phyloP scores from a whole-genome alignment of 1,140 invertebrate species.

The Drosophila leontia region DNA sequence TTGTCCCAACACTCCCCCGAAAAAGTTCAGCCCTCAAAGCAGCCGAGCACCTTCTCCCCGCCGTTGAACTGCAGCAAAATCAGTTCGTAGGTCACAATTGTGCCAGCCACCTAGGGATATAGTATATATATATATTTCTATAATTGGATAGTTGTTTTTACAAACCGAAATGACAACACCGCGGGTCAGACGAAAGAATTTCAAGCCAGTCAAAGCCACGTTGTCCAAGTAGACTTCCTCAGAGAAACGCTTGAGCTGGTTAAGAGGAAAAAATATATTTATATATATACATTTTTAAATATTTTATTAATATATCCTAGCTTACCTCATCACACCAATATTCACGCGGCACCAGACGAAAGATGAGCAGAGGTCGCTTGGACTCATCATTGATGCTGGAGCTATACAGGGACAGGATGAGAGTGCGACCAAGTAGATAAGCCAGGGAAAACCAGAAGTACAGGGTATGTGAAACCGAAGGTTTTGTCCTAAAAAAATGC shows the following conservation, averaged over 20 bases:
- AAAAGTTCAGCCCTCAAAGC: conserved; percentile 51
- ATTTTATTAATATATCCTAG: not conserved
- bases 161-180: conserved; percentile 88
- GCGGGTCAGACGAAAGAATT: conserved; percentile 88
- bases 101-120: conserved; percentile 88
- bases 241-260: conserved; percentile 87
- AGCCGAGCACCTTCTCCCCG: conserved; percentile 63
- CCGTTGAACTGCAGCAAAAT: conserved; percentile 88
- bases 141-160: conserved; percentile 3
- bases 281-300: not conserved
- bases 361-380: conserved; percentile 85
- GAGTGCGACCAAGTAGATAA: conserved; percentile 87
- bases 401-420: conserved; percentile 87
- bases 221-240: conserved; percentile 87
- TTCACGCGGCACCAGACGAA: conserved; percentile 87
- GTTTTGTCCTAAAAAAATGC: conserved; percentile 60
- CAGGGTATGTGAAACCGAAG: conserved; percentile 62
- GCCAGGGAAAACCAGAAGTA: conserved; percentile 89
- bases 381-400: conserved; percentile 88
- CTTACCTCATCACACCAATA: conserved; percentile 87
- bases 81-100: conserved; percentile 90
- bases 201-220: conserved; percentile 87
- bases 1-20: conserved; percentile 7
- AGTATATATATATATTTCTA: conserved; percentile 18
- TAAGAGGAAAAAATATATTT: not conserved